Percentiles rank a stretch among this genome's conserved stretches.
Evolutionary conservation across 1,140 invertebrate genomes (phyloP).

Genomic region (Musca domestica): DNA sequence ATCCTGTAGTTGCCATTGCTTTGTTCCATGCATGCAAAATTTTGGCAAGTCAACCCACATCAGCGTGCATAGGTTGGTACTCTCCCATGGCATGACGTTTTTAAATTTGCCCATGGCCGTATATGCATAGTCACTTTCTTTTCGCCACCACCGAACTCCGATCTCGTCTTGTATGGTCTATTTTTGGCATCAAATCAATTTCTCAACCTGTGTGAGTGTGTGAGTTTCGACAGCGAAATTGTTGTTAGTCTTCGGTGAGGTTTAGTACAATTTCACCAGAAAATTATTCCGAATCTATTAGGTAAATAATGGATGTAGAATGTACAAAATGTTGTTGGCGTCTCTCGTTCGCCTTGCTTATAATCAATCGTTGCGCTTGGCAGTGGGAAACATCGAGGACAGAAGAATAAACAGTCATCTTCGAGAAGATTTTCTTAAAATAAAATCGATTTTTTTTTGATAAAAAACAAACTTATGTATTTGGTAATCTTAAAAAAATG

Average conservation of each 20-base stretch:
- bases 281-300: conserved; percentile 9
- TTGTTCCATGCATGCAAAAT: neutral
- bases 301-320: neutral
- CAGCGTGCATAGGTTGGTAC: neutral
- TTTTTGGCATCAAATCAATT: conserved; percentile 17
- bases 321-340: neutral
- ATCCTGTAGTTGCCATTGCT: neutral
- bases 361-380: neutral
- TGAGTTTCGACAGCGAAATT: neutral
- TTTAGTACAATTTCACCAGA: neutral
- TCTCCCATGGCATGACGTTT: neutral
- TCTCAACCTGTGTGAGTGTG: neutral
- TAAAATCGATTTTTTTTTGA: too few relatives aligned
- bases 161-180: neutral
- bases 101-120: conserved; percentile 11
- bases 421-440: too few relatives aligned
- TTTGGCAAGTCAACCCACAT: neutral
- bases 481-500: neutral
- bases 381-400: neutral
- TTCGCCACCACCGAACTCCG: too few relatives aligned
- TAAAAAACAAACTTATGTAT: neutral
- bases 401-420: too few relatives aligned
- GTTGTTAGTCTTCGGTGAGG: too few relatives aligned
- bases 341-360: neutral
- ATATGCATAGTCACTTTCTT: neutral